Base-by-base conservation (phyloP, 1,140 invertebrate species). In the Vollenhovia emeryi region DNA sequence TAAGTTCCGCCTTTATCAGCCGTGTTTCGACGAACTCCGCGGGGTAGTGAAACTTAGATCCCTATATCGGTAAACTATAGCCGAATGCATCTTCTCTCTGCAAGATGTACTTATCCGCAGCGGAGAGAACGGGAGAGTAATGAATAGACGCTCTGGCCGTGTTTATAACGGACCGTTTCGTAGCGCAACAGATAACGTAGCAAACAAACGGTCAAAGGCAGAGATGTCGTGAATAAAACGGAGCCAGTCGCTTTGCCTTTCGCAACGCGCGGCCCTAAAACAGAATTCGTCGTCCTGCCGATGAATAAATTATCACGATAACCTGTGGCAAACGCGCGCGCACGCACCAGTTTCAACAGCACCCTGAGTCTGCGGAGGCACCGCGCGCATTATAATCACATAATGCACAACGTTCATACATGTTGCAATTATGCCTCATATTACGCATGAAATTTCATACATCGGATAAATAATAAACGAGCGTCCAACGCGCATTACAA, bases 1-100 rank as follows among this genome's bases (percentile, higher is more conserved):
- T 88, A 88, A 90, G 83, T 90, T 90, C 86, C 76, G 71, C 86
- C 89, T 86, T 88, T 84, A 87, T 87, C 89, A 86, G 86, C 83
- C 76, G 78, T 90, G 83, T 90, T 90, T 76, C 76, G 71, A 62
- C 80, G 79, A 75, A 80, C 74, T 84, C 62, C 50, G 27, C 57
- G 52, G 55, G 64, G 27, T 59, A 45, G 55, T 50, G 60, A 69
- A 79, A 62, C 88, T 89, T 89, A 48, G 76, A 76, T 84, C 73
- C 18, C 59, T 33, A n/a, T 52, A 48, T 48, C n/a, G 33, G 52
- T 68, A 48, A 30, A 59, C 50, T 52, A 18, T 69, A 57, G 30
- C 36, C 40, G 71, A 84, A 76, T 84, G 55, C 80, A 76, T 84
- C 78, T 82, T 57, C 78, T 30, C 36, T 15, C 78, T 15, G 48